phyloP scores from a whole-genome alignment of 2,888 invertebrate species.

The Argyresthia goedartella region DNA sequence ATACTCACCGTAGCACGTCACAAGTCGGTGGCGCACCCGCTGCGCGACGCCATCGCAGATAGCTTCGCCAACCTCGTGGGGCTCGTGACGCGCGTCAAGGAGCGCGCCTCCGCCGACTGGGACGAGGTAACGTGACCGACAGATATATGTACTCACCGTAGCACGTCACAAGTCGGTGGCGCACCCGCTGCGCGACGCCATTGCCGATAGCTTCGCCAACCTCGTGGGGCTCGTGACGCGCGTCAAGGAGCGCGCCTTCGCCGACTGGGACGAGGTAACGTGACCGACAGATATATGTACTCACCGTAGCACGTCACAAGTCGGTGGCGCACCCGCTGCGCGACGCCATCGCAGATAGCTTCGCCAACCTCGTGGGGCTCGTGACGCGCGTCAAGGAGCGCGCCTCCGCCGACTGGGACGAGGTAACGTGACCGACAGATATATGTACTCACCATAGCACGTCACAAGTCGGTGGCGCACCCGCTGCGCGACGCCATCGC shows the following conservation, averaged over 20 bases:
- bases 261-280: slow-evolving; percentile 95
- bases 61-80: slow-evolving; percentile 91
- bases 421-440: too few relatives aligned
- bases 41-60: slow-evolving; percentile 90
- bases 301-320: too few relatives aligned
- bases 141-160: too few relatives aligned
- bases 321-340: slow-evolving; percentile 88
- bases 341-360: slow-evolving; percentile 89
- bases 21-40: slow-evolving; percentile 86
- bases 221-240: slow-evolving; percentile 90
- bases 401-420: slow-evolving; percentile 93
- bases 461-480: slow-evolving; percentile 88
- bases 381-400: slow-evolving; percentile 92
- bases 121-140: too few relatives aligned
- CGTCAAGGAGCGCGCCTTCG: slow-evolving; percentile 91
- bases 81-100: slow-evolving; percentile 91
- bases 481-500: slow-evolving; percentile 90
- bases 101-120: slow-evolving; percentile 92
- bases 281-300: too few relatives aligned
- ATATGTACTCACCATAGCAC: too few relatives aligned
- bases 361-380: slow-evolving; percentile 89
- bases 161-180: slow-evolving; percentile 89
- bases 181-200: slow-evolving; percentile 88
- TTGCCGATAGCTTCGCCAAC: slow-evolving; percentile 91
- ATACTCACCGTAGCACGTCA: too few relatives aligned